Base-by-base conservation (phyloP, 2,113 vertebrate genomes). In the Chunga burmeisteri region DNA sequence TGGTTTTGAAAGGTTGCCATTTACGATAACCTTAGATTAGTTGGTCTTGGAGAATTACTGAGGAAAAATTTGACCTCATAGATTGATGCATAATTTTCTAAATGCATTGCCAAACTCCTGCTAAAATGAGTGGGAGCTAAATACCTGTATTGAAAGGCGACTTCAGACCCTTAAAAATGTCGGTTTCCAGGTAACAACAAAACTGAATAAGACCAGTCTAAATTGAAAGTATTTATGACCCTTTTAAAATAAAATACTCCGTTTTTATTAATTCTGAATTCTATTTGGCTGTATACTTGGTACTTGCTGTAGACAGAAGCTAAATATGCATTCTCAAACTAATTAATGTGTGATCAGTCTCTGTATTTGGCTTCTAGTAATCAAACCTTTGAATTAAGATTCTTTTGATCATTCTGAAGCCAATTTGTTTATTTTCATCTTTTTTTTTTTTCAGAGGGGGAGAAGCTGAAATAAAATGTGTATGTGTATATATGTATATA, bases 351-450 rank as follows among this genome's bases (percentile, higher is more conserved):
- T 63, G 49, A 80, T 94, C 87, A 74, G 10, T 68, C 65, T 93
- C 78, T 96, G 61, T 63, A 87, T 82, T 53, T 97, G 84, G 59
- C 44, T 91, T 86, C 84, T 72, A 38, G 53, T 73, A 56, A 55
- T 32, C 0, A 2, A 56, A 66, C 32, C n/a, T 95, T 82, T 88
- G 78, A 94, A 68, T 95, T 61, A 90, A 94, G 86, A 71, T 92
- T 95, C 75, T 94, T 81, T 90, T 96, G 90, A 59, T 83, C 67
- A 32, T 94, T 93, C 94, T 97, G 80, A 97, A 94, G 63, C 58
- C 65, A 95, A 67, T 93, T 86, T 9, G 91, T 94, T 95, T 61
- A 11, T 59, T 90, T 82, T 92, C 47, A 32, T 62, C 5, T 8
- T 81, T 29, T 34, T 44, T 70, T 38, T 52, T 68, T 70, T 65